phyloP scores from a whole-genome alignment of 37 sponge, comb jelly and placozoan species.

The Cliona cf. orientalis region DNA sequence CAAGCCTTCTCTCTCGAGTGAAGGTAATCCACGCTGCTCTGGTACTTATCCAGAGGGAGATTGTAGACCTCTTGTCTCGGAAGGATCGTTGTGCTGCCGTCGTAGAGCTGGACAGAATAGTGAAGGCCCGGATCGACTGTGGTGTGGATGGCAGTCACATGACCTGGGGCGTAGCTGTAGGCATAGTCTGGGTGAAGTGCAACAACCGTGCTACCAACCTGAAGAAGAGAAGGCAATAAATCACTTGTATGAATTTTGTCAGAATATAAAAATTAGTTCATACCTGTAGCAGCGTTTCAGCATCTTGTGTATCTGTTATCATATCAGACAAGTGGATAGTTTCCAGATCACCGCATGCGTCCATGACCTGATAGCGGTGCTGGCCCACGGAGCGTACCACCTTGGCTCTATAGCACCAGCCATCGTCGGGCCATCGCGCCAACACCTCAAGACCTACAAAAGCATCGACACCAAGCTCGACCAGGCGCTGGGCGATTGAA shows the following conservation, averaged over 20 bases:
- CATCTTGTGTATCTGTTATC: slow-evolving; percentile 57
- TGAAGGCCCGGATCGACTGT: slow-evolving; percentile 37
- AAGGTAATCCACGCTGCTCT: slow-evolving; percentile 41
- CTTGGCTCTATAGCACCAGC: slow-evolving; percentile 64
- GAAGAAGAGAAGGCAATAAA: too few relatives aligned
- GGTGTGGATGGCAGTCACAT: slow-evolving; percentile 7
- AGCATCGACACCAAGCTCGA: not conserved
- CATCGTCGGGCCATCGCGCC: slow-evolving; percentile 72
- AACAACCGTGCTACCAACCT: slow-evolving; percentile 52
- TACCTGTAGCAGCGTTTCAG: slow-evolving; percentile 7
- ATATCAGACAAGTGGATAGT: slow-evolving; percentile 43
- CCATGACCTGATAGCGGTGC: slow-evolving; percentile 24
- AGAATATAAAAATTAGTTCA: not conserved
- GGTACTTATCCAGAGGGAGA: slow-evolving; percentile 25
- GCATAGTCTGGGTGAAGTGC: slow-evolving; percentile 50
- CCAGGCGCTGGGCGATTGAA: not conserved
- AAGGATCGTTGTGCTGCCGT: slow-evolving; percentile 20
- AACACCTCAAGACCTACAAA: slow-evolving; percentile 39
- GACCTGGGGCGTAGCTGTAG: slow-evolving; percentile 68
- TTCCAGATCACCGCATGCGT: slow-evolving; percentile 43
- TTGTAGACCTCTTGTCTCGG: slow-evolving; percentile 52
- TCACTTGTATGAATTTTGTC: not conserved
- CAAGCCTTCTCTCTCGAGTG: slow-evolving; percentile 50
- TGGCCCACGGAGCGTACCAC: slow-evolving; percentile 2
- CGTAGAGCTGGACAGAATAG: slow-evolving; percentile 52